Conservation (phyloP, 2,113 vertebrate species). For the Indri indri region DNA sequence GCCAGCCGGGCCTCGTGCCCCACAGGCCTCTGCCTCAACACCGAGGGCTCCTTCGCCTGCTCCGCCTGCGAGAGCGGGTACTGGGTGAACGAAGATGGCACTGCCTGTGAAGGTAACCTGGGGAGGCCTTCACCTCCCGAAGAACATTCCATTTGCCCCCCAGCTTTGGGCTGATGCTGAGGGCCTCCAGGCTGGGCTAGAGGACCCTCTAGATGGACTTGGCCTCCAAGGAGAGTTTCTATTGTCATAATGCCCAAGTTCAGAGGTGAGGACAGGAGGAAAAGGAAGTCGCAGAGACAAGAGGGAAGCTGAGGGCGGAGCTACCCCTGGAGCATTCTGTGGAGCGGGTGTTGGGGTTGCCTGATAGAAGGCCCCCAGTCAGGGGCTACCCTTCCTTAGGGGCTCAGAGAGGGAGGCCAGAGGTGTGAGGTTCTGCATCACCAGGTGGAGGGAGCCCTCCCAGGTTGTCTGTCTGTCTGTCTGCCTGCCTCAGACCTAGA, state of each 20-base stretch:
- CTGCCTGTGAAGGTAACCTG: conserved; percentile 90
- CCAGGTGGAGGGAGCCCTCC: background rate
- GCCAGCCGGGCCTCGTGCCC: conserved; percentile 83
- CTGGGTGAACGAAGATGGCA: conserved; percentile 85
- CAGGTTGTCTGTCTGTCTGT: background rate
- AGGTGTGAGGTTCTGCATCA: background rate
- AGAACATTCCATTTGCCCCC: background rate
- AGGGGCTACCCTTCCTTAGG: background rate
- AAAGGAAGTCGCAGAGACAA: background rate
- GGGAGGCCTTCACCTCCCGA: background rate
- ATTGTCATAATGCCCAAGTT: background rate
- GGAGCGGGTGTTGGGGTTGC: background rate
- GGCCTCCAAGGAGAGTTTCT: background rate
- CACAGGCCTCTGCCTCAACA: conserved; percentile 90
- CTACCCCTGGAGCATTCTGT: background rate
- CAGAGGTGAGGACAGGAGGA: background rate
- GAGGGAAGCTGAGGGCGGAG: background rate
- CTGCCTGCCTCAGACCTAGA: conserved; percentile 86
- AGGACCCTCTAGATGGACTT: background rate
- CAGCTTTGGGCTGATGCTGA: background rate
- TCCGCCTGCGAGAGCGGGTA: conserved; percentile 88
- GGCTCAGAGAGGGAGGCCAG: background rate
- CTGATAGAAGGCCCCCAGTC: background rate
- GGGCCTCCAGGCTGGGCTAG: background rate
- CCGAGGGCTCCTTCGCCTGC: conserved; percentile 90